These are phyloP conservation scores for Cranoglanis bouderius DNA, from an alignment of 2,113 vertebrate species.

Conservation along the genomic window DNA sequence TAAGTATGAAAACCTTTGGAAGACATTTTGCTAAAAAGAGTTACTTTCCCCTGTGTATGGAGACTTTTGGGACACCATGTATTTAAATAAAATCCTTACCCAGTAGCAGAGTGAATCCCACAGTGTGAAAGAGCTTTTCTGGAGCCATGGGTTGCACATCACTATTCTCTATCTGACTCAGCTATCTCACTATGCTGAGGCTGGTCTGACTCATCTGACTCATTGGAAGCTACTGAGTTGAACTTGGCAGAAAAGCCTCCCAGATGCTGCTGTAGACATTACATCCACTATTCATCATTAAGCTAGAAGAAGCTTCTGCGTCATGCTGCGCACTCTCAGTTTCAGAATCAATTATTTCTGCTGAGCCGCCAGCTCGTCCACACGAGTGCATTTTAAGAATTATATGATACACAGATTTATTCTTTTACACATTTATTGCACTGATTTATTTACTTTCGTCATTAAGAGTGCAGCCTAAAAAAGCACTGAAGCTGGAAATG, in stretches of 20 bases:
- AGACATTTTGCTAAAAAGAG: too few relatives aligned
- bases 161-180: not conserved
- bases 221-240: not conserved
- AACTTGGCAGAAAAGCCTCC: not conserved
- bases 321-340: not conserved
- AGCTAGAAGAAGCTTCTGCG: not conserved
- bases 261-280: not conserved
- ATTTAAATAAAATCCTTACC: not conserved
- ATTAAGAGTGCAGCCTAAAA: slow-evolving; percentile 2
- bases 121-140: not conserved
- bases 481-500: slow-evolving; percentile 7
- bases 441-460: not conserved
- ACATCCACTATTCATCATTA: not conserved
- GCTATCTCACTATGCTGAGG: not conserved
- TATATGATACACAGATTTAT: not conserved
- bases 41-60: too few relatives aligned
- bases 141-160: not conserved
- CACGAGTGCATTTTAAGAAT: not conserved
- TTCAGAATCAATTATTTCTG: not conserved
- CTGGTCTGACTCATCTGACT: not conserved
- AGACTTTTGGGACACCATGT: too few relatives aligned
- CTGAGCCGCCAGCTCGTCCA: not conserved
- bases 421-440: not conserved
- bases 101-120: not conserved
- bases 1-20: too few relatives aligned